Base-by-base conservation (phyloP, 2,888 invertebrate species). In the Endotricha flammealis region DNA sequence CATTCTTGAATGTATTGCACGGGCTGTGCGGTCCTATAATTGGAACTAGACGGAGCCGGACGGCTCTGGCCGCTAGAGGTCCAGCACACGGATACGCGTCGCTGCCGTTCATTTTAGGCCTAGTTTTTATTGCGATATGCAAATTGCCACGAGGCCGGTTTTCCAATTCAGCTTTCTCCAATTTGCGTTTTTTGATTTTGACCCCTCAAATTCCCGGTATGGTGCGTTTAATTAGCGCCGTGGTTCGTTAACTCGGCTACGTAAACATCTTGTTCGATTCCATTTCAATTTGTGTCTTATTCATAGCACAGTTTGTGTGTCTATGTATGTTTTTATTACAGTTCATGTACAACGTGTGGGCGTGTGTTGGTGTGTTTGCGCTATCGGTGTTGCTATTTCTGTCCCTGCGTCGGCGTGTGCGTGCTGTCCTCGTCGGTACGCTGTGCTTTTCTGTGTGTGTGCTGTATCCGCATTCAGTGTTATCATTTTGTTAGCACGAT, bases 291-390 rank as follows among this genome's bases (percentile, higher is more conserved):
- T 63, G 66, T 73, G 63, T 72, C 59, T 76, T 79, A 76, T 79
- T 78, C 76, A 70, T 73, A 75, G 75, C 72, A 59, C 67, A 59
- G 58, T 64, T 61, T 62, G 57, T 57, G 48, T 70, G 64, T 70
- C 53, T 72, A 71, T 71, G 77, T 79, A 76, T 81, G 80, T 83
- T 81, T 77, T 85, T 80, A 83, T 81, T 77, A 81, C 79, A 75
- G 78, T 81, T 77, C 76, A 79, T 72, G 74, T 78, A 79, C 75
- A 64, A 61, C 56, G 68, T 66, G 83, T 82, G 77, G 79, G 82
- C 77, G 81, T 78, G 81, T 83, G 82, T 82, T 80, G 76, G 80
- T 82, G 79, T 80, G 81, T 78, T 80, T 74, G 81, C 77, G 80
- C 78, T 85, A 83, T 83, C 82, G 77, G 64, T 62, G 71, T 53